These are phyloP conservation scores for Astreopora myriophthalma DNA, from an alignment of 64 coral and sea anemone species.

Conservation along the genomic window DNA sequence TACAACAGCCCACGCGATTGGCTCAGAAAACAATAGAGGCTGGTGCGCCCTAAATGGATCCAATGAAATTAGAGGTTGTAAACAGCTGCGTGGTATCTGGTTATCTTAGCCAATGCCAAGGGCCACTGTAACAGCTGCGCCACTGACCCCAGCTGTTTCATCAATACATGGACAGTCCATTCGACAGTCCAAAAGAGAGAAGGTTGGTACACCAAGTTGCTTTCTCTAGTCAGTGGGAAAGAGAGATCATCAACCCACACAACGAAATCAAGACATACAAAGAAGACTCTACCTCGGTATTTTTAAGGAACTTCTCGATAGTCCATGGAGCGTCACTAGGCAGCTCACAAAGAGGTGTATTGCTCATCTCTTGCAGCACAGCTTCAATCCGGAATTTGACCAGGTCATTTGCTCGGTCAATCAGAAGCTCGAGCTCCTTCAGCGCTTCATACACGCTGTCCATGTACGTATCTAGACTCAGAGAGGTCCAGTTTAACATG, in stretches of 20 bases:
- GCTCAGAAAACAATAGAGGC: too few species aligned
- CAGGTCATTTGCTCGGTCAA: constrained; percentile 90
- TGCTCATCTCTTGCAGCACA: constrained; percentile 94
- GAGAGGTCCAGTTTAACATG: constrained; percentile 99
- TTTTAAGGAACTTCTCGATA: constrained; percentile 93
- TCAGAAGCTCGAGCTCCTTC: constrained; percentile 84
- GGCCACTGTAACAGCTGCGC: too few species aligned
- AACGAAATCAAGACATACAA: not conserved
- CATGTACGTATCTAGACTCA: constrained; percentile 81
- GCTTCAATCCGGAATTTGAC: constrained; percentile 96
- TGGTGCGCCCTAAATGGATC: too few species aligned
- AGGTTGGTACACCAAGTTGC: too few species aligned
- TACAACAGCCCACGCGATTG: too few species aligned
- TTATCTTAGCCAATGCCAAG: too few species aligned
- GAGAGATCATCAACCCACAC: not conserved
- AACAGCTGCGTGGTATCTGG: too few species aligned
- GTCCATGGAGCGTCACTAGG: constrained; percentile 86
- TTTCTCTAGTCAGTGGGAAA: too few species aligned
- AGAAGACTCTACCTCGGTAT: constrained; percentile 75
- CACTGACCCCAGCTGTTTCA: too few species aligned
- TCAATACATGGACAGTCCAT: too few species aligned
- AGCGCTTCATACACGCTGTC: constrained; percentile 94
- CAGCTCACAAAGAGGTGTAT: constrained; percentile 77
- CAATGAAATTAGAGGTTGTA: too few species aligned
- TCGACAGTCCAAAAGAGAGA: too few species aligned